phyloP scores from a whole-genome alignment of 1,140 invertebrate species.

The Bursaphelenchus mucronatus region DNA sequence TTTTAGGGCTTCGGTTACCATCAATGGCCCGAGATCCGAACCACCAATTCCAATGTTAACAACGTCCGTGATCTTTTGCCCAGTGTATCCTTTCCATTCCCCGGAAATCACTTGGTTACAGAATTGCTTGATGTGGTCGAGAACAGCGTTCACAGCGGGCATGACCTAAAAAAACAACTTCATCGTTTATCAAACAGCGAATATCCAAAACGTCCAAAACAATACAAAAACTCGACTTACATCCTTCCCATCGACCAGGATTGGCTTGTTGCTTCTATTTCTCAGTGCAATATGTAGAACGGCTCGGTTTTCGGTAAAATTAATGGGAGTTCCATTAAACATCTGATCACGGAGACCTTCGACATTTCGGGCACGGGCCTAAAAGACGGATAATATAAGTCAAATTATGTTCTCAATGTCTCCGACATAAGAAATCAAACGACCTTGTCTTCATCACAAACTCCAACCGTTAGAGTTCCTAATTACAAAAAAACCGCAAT shows the following conservation, averaged over 20 bases:
- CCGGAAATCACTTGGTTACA: slow-evolving; percentile 70
- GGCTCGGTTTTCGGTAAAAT: slow-evolving; percentile 91
- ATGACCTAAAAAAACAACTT: slow-evolving; percentile 68
- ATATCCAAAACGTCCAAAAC: slow-evolving; percentile 1
- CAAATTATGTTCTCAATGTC: slow-evolving; percentile 23
- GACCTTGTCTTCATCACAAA: neutral
- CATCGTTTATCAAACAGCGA: neutral
- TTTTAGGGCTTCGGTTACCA: slow-evolving; percentile 96
- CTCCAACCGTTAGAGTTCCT: slow-evolving; percentile 12
- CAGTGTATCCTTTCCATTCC: slow-evolving; percentile 81
- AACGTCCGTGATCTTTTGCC: slow-evolving; percentile 90
- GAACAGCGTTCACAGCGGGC: slow-evolving; percentile 82
- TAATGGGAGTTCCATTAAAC: slow-evolving; percentile 88
- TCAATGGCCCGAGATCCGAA: slow-evolving; percentile 93
- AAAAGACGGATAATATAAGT: slow-evolving; percentile 30
- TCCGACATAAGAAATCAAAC: slow-evolving; percentile 9
- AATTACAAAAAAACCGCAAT: slow-evolving; percentile 22
- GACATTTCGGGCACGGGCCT: slow-evolving; percentile 77
- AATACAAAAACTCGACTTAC: slow-evolving; percentile 62
- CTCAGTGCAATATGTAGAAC: slow-evolving; percentile 90
- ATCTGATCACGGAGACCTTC: slow-evolving; percentile 81
- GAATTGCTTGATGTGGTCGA: slow-evolving; percentile 92
- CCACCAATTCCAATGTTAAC: slow-evolving; percentile 99
- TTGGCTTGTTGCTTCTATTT: slow-evolving; percentile 75
- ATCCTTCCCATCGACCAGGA: slow-evolving; percentile 81